Evolutionary conservation across 2,113 vertebrate genomes (phyloP), one percentile per base, ranked within the genome.

Genomic region (Bothrops jararaca): DNA sequence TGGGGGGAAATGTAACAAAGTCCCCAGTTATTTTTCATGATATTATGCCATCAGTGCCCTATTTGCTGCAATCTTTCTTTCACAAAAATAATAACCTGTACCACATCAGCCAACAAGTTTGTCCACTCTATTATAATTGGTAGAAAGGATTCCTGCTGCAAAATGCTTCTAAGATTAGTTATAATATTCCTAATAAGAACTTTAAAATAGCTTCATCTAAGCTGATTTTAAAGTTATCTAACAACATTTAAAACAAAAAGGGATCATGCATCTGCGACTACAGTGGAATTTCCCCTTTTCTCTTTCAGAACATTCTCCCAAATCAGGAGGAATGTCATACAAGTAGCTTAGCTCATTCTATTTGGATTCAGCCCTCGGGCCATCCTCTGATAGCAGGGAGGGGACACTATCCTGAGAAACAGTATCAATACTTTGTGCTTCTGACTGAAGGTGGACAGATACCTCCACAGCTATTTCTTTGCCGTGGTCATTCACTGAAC

Each of bases 381-480:
- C 92, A 0, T 98, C 97, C 85, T 98, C 98, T 1, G 97, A 94
- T 0, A 96, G 95, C 2, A 42, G 94, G 1, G 97, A 97, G 87
- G 97, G 97, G 94, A 95, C 95, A 94, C 98, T 97, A 89, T 97
- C 96, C 0, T 97, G 97, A 23, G 98, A 98, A 89, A 97, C 95
- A 24, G 97, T 97, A 91, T 96, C 96, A 6, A 97, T 97, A 95
- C 95, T 92, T 74, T 95, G 94, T 1, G 93, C 95, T n/a, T 97
- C 95, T 8, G 92, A 94, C 92, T 98, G 98, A 2, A 94, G 97
- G 94, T 98, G 98, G 5, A 98, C 94, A 85, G 98, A 98, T 90
- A 98, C 98, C 95, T 98, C 97, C 22, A 98, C 98, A 0, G 98
- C 98, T 92, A 98, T 98, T 94, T 98, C 98, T 88, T 98, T 97